phyloP scores from a whole-genome alignment of 2,888 invertebrate genomes.

The Phlogophora meticulosa region DNA sequence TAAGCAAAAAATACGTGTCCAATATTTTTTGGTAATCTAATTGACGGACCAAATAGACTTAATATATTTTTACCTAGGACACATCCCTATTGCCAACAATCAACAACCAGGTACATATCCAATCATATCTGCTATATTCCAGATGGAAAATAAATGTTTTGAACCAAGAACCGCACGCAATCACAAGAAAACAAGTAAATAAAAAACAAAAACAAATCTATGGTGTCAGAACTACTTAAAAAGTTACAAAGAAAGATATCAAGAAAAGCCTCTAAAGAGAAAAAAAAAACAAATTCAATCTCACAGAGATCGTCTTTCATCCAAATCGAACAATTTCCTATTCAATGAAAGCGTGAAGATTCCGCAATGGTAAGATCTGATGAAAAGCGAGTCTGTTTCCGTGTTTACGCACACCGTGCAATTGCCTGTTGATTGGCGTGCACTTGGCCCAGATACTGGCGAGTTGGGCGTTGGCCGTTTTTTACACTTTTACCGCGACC shows the following conservation, averaged over 20 bases:
- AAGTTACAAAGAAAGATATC: slow-evolving; percentile 31
- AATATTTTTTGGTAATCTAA: no score
- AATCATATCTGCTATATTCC: no score
- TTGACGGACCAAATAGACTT: no score
- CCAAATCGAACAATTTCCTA: slow-evolving; percentile 60
- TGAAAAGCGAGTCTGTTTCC: slow-evolving; percentile 66
- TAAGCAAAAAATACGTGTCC: no score
- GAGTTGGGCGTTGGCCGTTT: slow-evolving; percentile 71
- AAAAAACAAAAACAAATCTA: not conserved
- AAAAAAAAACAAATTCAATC: slow-evolving; percentile 36
- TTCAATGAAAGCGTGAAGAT: slow-evolving; percentile 71
- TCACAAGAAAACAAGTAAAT: no score
- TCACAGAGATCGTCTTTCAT: slow-evolving; percentile 42
- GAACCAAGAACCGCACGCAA: no score
- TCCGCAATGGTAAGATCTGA: slow-evolving; percentile 58
- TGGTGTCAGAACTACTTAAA: not conserved
- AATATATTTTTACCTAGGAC: no score
- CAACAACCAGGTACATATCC: no score
- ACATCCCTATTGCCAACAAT: no score
- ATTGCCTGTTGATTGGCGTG: slow-evolving; percentile 63
- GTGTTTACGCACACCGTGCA: slow-evolving; percentile 59
- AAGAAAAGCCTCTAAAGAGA: slow-evolving; percentile 24
- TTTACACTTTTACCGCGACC: slow-evolving; percentile 84
- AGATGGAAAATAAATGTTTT: no score
- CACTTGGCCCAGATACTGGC: slow-evolving; percentile 74